phyloP scores from a whole-genome alignment of 2,888 invertebrate species.

The Hanleya hanleyi region DNA sequence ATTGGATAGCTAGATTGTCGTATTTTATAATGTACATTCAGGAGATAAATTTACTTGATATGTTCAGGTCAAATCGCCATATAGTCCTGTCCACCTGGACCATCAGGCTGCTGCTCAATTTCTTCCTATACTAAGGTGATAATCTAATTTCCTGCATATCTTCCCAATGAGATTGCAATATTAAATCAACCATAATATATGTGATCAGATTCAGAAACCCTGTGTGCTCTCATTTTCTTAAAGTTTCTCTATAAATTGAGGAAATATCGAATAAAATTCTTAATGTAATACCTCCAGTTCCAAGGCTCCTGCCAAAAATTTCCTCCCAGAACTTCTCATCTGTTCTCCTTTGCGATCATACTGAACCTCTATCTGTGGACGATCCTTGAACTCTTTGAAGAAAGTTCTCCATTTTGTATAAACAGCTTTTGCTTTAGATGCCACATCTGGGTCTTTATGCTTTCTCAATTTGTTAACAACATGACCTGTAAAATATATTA shows the following conservation, averaged over 20 bases:
- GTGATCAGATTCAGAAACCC: no score
- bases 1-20: no score
- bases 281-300: constrained; percentile 12
- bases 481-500: constrained; percentile 55
- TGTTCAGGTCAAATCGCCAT: no score
- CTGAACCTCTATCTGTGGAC: constrained; percentile 64
- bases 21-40: no score
- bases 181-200: no score
- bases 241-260: not conserved
- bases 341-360: constrained; percentile 62
- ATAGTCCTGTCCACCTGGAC: no score
- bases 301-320: constrained; percentile 51
- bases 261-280: not conserved
- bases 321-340: constrained; percentile 49
- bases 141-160: no score
- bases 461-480: constrained; percentile 57
- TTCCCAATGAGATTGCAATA: no score
- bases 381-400: constrained; percentile 51
- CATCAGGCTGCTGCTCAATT: no score
- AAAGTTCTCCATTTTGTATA: constrained; percentile 60
- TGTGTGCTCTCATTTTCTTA: no score
- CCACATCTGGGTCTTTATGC: constrained; percentile 55
- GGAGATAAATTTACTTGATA: no score
- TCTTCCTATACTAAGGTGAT: no score
- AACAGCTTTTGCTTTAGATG: constrained; percentile 50